Percentiles rank a stretch among this genome's conserved stretches.
Evolutionary conservation across 2,888 invertebrate genomes (phyloP).

Genomic region (Cabera pusaria): DNA sequence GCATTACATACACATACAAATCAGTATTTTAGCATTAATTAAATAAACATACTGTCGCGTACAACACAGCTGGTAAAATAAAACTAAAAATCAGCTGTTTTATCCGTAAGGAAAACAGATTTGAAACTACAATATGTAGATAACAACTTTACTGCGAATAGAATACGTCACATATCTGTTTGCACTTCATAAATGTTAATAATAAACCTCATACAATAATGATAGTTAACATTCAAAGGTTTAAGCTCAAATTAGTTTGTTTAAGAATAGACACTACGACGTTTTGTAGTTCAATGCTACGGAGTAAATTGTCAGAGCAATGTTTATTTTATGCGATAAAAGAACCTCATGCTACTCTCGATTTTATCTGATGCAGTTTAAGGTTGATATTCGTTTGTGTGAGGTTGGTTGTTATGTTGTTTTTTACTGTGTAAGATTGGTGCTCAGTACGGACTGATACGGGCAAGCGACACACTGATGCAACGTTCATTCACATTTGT

Average conservation of each 20-base stretch:
- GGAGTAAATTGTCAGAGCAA: too few relatives aligned
- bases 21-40: too few relatives aligned
- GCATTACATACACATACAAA: too few relatives aligned
- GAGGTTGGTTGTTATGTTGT: conserved; percentile 42
- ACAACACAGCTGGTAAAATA: too few relatives aligned
- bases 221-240: too few relatives aligned
- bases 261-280: too few relatives aligned
- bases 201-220: too few relatives aligned
- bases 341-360: neutral
- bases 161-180: conserved; percentile 25
- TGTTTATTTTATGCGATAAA: neutral
- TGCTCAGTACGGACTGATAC: conserved; percentile 78
- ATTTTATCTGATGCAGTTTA: neutral
- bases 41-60: too few relatives aligned
- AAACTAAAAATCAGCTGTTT: too few relatives aligned
- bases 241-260: too few relatives aligned
- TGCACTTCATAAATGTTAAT: conserved; percentile 10
- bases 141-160: conserved; percentile 20
- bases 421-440: conserved; percentile 47
- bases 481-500: conserved; percentile 72
- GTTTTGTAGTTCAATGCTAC: too few relatives aligned
- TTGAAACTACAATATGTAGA: neutral
- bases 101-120: too few relatives aligned
- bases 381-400: neutral
- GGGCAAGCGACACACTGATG: conserved; percentile 59